Conservation (phyloP, 2,113 vertebrate genomes). For the Corythornis cristatus region DNA sequence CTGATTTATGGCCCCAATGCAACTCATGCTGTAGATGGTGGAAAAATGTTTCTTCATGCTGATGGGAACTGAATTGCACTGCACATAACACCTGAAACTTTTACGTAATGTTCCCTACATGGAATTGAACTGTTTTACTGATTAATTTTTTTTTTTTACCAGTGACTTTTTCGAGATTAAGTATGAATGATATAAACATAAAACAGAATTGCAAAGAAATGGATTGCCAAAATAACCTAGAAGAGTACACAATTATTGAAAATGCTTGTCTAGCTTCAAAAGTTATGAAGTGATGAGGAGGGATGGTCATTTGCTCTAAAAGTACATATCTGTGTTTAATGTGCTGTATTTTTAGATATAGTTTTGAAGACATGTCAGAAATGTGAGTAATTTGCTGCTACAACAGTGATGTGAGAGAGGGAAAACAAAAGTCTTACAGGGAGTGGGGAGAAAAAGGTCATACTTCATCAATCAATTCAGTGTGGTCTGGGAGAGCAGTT, state of each 20-base stretch:
- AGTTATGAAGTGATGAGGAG: background rate
- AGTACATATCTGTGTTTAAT: background rate
- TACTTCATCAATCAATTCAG: background rate
- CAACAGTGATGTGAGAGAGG: background rate
- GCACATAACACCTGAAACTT: background rate
- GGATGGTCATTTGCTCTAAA: background rate
- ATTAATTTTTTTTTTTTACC: background rate
- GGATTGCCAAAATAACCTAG: background rate
- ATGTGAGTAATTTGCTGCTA: background rate
- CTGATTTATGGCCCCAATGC: background rate
- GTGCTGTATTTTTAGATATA: background rate
- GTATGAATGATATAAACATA: background rate
- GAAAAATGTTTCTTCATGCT: background rate
- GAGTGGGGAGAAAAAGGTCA: background rate
- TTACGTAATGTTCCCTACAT: background rate
- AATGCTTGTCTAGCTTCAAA: background rate
- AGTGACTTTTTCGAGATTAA: background rate
- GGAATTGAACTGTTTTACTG: background rate
- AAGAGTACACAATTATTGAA: background rate
- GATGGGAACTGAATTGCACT: background rate
- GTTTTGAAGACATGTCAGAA: background rate
- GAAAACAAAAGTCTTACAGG: background rate
- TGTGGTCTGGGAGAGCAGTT: background rate
- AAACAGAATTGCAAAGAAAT: background rate
- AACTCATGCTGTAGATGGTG: background rate